Conservation (phyloP, 2,888 invertebrate species). For the Watsonalla binaria region DNA sequence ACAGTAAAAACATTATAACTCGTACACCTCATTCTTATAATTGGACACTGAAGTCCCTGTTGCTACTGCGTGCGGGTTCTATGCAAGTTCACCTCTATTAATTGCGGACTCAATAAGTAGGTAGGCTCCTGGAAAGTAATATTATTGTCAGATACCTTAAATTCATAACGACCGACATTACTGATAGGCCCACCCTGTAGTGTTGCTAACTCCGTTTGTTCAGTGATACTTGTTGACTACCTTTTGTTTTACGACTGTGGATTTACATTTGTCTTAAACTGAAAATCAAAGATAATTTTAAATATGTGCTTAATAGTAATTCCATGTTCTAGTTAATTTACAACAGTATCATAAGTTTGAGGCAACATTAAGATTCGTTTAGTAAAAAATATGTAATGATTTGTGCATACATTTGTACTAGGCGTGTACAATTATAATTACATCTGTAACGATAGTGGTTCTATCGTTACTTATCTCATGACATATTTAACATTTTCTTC, state of each 20-base stretch:
- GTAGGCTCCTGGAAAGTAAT: slow-evolving; percentile 48
- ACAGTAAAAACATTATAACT: slow-evolving; percentile 45
- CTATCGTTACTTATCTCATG: neutral
- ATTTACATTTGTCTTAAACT: slow-evolving; percentile 6
- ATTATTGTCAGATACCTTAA: slow-evolving; percentile 75
- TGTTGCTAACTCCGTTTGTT: slow-evolving; percentile 45
- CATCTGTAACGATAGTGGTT: neutral
- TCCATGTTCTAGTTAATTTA: slow-evolving; percentile 12
- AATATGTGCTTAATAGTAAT: neutral
- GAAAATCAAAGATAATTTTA: neutral
- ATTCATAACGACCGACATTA: slow-evolving; percentile 58
- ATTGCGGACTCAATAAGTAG: slow-evolving; percentile 22
- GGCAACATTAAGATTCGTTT: slow-evolving; percentile 26
- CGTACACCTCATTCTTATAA: slow-evolving; percentile 35
- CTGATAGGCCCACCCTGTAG: slow-evolving; percentile 60
- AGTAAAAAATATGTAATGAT: slow-evolving; percentile 20
- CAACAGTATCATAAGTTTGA: slow-evolving; percentile 32
- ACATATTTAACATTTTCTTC: neutral
- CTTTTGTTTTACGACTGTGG: slow-evolving; percentile 30
- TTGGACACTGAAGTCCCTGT: slow-evolving; percentile 12
- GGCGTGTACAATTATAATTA: slow-evolving; percentile 11
- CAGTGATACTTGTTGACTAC: slow-evolving; percentile 15
- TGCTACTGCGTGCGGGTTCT: too few species aligned
- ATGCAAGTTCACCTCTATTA: slow-evolving; percentile 17
- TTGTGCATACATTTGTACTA: slow-evolving; percentile 55